These are phyloP conservation scores for Trinorchestia longiramus DNA, from an alignment of 1,140 invertebrate genomes.

Conservation along the genomic window DNA sequence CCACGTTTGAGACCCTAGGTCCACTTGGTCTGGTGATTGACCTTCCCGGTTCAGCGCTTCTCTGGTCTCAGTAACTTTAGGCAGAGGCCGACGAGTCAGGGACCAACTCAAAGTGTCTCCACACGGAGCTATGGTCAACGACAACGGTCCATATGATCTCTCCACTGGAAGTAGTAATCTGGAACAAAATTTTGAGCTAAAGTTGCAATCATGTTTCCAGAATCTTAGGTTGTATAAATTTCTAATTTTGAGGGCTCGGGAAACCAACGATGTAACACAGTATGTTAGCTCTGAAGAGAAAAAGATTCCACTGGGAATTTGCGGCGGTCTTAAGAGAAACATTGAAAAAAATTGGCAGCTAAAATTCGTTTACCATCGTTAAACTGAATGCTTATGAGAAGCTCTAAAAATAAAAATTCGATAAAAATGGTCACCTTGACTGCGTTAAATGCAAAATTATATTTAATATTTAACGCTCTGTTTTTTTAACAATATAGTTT, in stretches of 20 bases:
- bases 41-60: conserved; percentile 12
- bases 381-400: no score
- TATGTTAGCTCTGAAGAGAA: background rate
- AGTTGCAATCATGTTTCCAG: background rate
- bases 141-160: conserved; percentile 12
- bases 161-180: conserved; percentile 22
- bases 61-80: background rate
- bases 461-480: no score
- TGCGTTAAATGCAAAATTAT: no score
- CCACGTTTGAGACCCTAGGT: background rate
- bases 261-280: background rate
- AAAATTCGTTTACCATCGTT: no score
- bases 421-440: no score
- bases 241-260: background rate
- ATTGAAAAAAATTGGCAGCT: no score
- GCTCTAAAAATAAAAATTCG: no score
- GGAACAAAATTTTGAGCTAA: background rate
- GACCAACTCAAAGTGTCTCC: background rate
- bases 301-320: background rate
- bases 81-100: background rate
- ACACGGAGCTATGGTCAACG: conserved; percentile 5
- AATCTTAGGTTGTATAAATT: background rate
- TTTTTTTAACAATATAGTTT: no score
- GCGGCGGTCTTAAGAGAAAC: no score
- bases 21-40: background rate